Evolutionary conservation across 2,113 vertebrate genomes (phyloP).

Genomic region (Stegastes partitus): DNA sequence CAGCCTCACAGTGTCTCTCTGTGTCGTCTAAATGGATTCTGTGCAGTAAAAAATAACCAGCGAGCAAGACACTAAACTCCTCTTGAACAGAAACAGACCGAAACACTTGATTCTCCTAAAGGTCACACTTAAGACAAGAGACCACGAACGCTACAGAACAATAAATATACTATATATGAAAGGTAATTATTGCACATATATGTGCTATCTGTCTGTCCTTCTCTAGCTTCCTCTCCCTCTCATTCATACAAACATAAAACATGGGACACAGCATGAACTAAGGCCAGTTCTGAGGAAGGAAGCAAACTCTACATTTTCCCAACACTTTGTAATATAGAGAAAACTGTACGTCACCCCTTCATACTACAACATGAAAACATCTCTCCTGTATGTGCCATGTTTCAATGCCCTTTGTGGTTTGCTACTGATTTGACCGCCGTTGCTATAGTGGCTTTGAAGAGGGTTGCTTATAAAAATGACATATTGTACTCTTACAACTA

Average conservation of each 20-base stretch:
- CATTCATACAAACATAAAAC: conserved; percentile 39
- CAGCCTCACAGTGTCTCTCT: conserved; percentile 54
- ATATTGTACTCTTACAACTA: conserved; percentile 17
- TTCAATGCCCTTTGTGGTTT: conserved; percentile 55
- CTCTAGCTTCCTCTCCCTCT: conserved; percentile 13
- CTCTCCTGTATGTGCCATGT: conserved; percentile 16
- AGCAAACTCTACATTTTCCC: conserved; percentile 56
- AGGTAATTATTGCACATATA: conserved; percentile 41
- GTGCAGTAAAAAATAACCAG: conserved; percentile 61
- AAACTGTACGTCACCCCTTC: conserved; percentile 11
- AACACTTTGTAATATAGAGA: conserved; percentile 51
- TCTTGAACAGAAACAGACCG: conserved; percentile 24
- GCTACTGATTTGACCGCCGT: conserved; percentile 56
- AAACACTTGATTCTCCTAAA: conserved; percentile 41
- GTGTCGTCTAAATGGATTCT: conserved; percentile 15
- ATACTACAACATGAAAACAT: conserved; percentile 6
- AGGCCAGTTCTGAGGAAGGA: conserved; percentile 82
- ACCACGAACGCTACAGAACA: conserved; percentile 40
- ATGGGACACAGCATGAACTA: conserved; percentile 70
- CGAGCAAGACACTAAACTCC: conserved; percentile 10
- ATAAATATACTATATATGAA: conserved; percentile 46
- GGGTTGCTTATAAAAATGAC: conserved; percentile 50
- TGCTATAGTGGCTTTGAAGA: conserved; percentile 51
- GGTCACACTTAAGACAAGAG: conserved; percentile 30
- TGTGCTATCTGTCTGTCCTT: conserved; percentile 11